phyloP scores from a whole-genome alignment of 2,113 vertebrate genomes.

The Recurvirostra avosetta region DNA sequence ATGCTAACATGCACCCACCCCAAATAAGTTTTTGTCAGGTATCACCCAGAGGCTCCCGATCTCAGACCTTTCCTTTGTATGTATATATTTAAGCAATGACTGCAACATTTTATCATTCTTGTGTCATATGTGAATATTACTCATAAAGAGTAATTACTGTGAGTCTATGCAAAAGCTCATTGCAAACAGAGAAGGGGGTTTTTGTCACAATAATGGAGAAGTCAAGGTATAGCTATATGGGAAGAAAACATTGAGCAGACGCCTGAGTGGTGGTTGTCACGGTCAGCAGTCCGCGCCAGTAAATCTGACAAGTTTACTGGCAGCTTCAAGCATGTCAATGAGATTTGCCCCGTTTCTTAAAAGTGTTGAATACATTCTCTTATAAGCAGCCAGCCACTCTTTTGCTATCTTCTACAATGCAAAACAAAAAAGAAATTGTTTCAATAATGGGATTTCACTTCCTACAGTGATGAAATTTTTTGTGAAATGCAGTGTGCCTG shows the following conservation, averaged over 20 bases:
- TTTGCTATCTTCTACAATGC: neutral
- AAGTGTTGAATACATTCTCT: neutral
- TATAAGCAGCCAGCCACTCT: neutral
- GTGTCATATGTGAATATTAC: neutral
- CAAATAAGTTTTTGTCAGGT: neutral
- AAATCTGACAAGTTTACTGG: neutral
- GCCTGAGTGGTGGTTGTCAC: neutral
- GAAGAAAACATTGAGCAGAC: neutral
- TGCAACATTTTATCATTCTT: neutral
- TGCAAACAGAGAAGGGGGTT: neutral
- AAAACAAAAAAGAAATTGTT: neutral
- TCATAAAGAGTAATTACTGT: neutral
- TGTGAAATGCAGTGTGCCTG: neutral
- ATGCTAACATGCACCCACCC: neutral
- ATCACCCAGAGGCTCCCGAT: neutral
- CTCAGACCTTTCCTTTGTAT: neutral
- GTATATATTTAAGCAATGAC: neutral
- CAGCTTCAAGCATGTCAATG: neutral
- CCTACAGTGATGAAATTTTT: neutral
- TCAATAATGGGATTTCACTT: neutral
- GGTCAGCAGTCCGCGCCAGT: neutral
- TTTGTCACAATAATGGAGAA: neutral
- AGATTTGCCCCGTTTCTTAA: neutral
- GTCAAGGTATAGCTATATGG: neutral
- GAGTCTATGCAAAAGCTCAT: neutral